Base-by-base conservation (phyloP, 2,113 vertebrate species). In the Mandrillus leucophaeus region DNA sequence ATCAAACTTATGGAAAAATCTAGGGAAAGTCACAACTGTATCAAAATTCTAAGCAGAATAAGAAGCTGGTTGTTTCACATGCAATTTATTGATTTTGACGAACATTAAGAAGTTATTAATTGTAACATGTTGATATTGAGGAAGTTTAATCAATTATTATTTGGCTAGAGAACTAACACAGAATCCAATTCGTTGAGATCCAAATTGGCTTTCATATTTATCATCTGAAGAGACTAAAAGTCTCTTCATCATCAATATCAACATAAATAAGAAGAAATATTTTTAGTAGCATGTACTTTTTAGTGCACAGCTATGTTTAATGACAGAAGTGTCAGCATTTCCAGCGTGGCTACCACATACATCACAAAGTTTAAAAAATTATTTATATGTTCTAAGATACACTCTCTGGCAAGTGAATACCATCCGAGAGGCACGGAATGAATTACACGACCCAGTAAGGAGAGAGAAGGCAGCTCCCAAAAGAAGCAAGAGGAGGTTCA, bases 171-270 rank as follows among this genome's bases (percentile, higher is more conserved):
- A 91, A 82, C 30, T 78, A 70, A 80, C 13, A 83, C 35, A 81
- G 40, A 95, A 59, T 66, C 66, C 45, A 85, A 22, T 79, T 78
- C 87, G 30, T 70, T 97, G 82, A 57, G 10, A 20, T 85, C 84
- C 32, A 88, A 35, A 96, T 55, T 90, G 92, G 23, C 89, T 88
- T 90, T 94, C 43, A 75, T 68, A 45, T 83, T 87, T 87, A 85
- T 50, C 57, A 88, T 91, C 81, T 78, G 78, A 85, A 88, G 64
- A 86, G 14, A 76, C 70, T 50, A 50, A 50, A 50, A 50, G 48
- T 50, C 48, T 50, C 48, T 50, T 50, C 48, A 50, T 50, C 48
- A 50, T 50, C 13, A 14, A 14, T 50, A 50, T 50, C 48, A 50
- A 50, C 48, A 50, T 14, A 50, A 32, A 61, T 10, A 48, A 89